Evolutionary conservation across 2,113 vertebrate genomes (phyloP), one percentile per base, ranked within the genome.

Genomic region (Chiloscyllium plagiosum): DNA sequence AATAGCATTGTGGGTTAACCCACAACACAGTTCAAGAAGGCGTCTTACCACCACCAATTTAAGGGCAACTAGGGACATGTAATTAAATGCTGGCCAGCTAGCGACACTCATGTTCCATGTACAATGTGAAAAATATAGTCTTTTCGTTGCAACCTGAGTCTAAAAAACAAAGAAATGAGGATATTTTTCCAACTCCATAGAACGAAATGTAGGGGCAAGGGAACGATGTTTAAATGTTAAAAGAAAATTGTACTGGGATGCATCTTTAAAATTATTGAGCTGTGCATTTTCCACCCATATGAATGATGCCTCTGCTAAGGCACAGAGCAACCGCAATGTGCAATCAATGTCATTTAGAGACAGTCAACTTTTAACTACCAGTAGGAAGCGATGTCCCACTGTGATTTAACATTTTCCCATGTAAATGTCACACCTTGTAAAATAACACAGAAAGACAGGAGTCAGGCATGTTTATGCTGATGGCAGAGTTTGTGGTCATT

Each of bases 321-420:
- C 7, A 93, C 61, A n/a, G 1, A 37, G 33, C 26, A 93, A 26
- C 68, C 26, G 50, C 13, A 95, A 50, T 17, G 47, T 95, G 29
- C 66, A 95, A 76, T 52, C 37, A 5, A 95, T 72, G 66, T 47
- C 42, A 10, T 72, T 17, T 50, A 10, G 93, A 95, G 15, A 68
- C 42, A 50, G 66, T 95, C 13, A 29, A 47, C 94, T 76, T 2
- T 52, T 72, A 95, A 3, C 68, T 72, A 33, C 50, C 94, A 76
- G 47, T 95, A 29, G 69, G 24, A 72, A 52, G 12, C 17, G 69
- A 52, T 95, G 69, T 17, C 94, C 94, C 24, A 94, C 93, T 76
- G 33, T 66, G 94, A 22, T 95, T 95, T 95, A 72, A 95, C 69
- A 95, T 95, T 95, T 95, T 72, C 68, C 69, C 0, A 50, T 76